Evolutionary conservation across 2,797 vertebrate species (phyloP), one percentile per base, ranked within the genome.

Genomic region (Astyanax mexicanus): DNA sequence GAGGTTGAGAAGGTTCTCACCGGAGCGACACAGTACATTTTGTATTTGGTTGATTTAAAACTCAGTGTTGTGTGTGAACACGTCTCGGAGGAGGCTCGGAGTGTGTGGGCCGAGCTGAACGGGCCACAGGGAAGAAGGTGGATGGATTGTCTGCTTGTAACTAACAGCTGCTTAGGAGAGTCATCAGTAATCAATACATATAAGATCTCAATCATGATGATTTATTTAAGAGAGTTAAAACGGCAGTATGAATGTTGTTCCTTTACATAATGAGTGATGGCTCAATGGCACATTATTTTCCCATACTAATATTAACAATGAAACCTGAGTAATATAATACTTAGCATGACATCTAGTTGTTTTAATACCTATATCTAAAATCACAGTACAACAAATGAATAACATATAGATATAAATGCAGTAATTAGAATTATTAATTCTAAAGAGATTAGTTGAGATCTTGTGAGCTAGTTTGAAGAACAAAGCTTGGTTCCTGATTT

Each of bases 41-140:
- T 66, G 70, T 71, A 65, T 69, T 60, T 62, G 54, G 44, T 52
- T 80, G 47, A 73, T 78, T 77, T 10, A 75, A 82, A 80, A 77
- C 67, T 40, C 51, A 13, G 58, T 42, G 64, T 75, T 69, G 71
- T 75, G 62, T 55, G 58, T 75, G 72, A 78, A 52, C 44, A 23
- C n/a, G 29, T 75, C 74, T 75, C 82, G 21, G 42, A 51, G 71
- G 76, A 77, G 72, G 55, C 23, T n/a, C 15, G 15, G 62, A 54
- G 60, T 55, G 77, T 70, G 77, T 69, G 77, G 70, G 74, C 68
- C 10, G 40, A 69, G 29, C 13, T 47, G 44, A 38, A 29, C 8
- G 54, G 54, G 55, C 35, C n/a, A 17, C 45, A 44, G 35, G 68
- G 61, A 52, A 45, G 70, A 6, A 27, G 44, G 58, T 17, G 67